These are phyloP conservation scores for Chymomyza costata DNA, from an alignment of 1,140 invertebrate species.

Conservation along the genomic window DNA sequence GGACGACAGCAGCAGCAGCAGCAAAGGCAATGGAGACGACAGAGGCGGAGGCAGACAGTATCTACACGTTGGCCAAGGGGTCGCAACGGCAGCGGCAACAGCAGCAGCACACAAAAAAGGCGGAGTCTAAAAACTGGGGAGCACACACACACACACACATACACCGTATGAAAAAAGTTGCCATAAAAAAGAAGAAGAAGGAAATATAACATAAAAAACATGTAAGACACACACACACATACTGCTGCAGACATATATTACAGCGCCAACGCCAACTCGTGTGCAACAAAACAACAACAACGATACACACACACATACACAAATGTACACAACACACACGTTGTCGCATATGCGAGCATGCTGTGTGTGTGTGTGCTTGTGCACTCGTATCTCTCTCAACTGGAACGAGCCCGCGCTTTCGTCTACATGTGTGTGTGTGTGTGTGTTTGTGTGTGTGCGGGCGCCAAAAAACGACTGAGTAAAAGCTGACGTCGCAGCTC, in stretches of 20 bases:
- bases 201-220: constrained; percentile 59
- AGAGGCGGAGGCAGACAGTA: not conserved
- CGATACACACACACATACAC: constrained; percentile 21
- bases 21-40: too few relatives aligned
- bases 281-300: constrained; percentile 58
- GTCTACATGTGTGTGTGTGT: too few relatives aligned
- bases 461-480: too few relatives aligned
- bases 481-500: constrained; percentile 10
- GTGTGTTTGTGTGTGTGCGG: too few relatives aligned
- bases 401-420: constrained; percentile 7
- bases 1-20: constrained; percentile 4
- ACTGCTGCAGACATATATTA: constrained; percentile 34
- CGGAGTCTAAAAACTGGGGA: constrained; percentile 72
- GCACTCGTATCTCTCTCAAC: constrained; percentile 16
- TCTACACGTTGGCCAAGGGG: too few relatives aligned
- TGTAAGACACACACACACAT: constrained; percentile 52
- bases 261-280: constrained; percentile 60
- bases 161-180: constrained; percentile 14
- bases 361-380: constrained; percentile 31
- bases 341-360: constrained; percentile 28
- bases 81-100: constrained; percentile 48
- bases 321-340: constrained; percentile 7
- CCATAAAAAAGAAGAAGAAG: constrained; percentile 42
- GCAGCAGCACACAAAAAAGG: constrained; percentile 72
- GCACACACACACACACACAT: constrained; percentile 53